phyloP scores from a whole-genome alignment of 2,113 vertebrate genomes.

The Vulpes lagopus region DNA sequence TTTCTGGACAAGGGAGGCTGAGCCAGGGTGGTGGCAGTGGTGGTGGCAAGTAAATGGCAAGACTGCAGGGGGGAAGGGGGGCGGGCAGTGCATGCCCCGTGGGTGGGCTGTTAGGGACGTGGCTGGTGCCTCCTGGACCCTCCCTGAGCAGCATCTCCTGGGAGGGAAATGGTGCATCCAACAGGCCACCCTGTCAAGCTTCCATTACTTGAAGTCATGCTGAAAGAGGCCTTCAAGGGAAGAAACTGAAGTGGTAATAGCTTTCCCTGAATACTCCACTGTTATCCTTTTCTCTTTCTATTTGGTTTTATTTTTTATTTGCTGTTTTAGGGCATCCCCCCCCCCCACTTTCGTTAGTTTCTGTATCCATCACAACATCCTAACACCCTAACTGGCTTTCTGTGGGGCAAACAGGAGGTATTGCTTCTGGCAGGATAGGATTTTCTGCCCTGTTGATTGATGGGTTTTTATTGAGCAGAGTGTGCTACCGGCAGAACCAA shows the following conservation, averaged over 20 bases:
- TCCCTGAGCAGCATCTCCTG: not conserved
- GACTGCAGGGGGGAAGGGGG: not conserved
- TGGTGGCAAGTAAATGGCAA: not conserved
- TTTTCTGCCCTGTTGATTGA: constrained; percentile 74
- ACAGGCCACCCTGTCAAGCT: not conserved
- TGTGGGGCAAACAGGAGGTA: constrained; percentile 68
- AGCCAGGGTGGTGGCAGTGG: not conserved
- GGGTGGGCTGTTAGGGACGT: not conserved
- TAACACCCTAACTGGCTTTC: constrained; percentile 59
- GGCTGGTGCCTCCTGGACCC: not conserved
- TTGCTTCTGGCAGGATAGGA: constrained; percentile 54
- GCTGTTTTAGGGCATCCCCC: not conserved
- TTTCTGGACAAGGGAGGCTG: not conserved
- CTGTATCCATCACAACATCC: constrained; percentile 22
- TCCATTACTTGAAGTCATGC: not conserved
- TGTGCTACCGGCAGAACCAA: constrained; percentile 67
- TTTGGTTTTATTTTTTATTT: constrained; percentile 33
- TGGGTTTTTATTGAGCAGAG: constrained; percentile 75
- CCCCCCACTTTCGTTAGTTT: constrained; percentile 55
- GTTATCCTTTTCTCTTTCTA: not conserved
- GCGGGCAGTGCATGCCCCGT: not conserved
- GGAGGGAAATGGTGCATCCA: not conserved
- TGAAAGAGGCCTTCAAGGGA: not conserved
- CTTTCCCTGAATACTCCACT: constrained; percentile 13
- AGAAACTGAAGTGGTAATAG: not conserved